Evolutionary conservation across 2,888 invertebrate genomes (phyloP).

Genomic region (Creontiades dilutus): DNA sequence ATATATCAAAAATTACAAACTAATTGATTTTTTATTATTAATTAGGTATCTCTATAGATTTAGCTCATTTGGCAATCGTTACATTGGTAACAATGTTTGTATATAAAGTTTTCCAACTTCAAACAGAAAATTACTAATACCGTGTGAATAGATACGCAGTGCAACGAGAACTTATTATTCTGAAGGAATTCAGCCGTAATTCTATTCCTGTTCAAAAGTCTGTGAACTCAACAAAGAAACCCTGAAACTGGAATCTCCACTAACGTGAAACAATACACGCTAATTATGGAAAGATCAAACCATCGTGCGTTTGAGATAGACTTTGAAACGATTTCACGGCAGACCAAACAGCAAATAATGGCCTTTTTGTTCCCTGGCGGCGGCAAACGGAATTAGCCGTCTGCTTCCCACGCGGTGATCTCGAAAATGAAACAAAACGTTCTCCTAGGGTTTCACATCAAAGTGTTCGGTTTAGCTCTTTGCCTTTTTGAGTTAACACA

Average conservation of each 20-base stretch:
- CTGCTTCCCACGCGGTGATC: constrained; percentile 21
- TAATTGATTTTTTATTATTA: no score
- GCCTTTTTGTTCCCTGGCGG: constrained; percentile 23
- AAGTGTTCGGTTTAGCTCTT: not conserved
- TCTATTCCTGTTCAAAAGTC: not conserved
- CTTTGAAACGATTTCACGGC: constrained; percentile 42
- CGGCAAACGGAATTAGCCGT: not conserved
- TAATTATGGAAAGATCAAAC: constrained; percentile 41
- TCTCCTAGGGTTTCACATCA: constrained; percentile 15
- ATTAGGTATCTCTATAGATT: no score
- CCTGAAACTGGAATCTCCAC: not conserved
- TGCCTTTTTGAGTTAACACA: not conserved
- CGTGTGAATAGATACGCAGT: no score
- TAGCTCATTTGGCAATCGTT: no score
- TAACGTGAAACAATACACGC: not conserved
- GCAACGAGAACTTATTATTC: no score
- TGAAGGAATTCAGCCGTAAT: not conserved
- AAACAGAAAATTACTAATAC: no score
- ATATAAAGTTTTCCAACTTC: no score
- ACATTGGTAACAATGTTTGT: no score
- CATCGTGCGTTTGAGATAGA: not conserved
- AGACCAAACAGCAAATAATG: constrained; percentile 30
- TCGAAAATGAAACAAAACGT: constrained; percentile 12
- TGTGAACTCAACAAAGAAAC: not conserved
- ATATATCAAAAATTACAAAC: no score